A percentile compares a stretch with the other conserved stretches of the same genome.
phyloP scores from a whole-genome alignment of 2,113 vertebrate species.

The Takifugu bimaculatus region DNA sequence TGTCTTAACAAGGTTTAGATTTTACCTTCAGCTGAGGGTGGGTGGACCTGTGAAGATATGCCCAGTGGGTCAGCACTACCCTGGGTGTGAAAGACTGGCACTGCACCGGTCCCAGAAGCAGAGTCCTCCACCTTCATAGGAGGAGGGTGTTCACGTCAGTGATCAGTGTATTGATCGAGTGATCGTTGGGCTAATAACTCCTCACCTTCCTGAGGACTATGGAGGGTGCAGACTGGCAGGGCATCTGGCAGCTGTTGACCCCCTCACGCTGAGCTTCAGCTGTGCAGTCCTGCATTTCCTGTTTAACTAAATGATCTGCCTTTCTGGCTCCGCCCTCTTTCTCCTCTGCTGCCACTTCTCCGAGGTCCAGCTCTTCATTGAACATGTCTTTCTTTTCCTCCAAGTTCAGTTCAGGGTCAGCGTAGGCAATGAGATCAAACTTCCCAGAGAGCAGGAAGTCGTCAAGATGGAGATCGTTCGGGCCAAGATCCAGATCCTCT shows the following conservation, averaged over 20 bases:
- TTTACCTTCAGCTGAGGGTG: conserved; percentile 46
- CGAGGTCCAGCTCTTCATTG: conserved; percentile 90
- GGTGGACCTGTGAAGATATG: conserved; percentile 2
- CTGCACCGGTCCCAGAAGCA: conserved; percentile 5
- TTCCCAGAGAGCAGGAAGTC: conserved; percentile 91
- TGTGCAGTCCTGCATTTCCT: conserved; percentile 34
- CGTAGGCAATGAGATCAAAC: conserved; percentile 96
- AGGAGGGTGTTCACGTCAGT: neutral
- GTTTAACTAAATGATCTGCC: conserved; percentile 32
- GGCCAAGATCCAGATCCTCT: conserved; percentile 88
- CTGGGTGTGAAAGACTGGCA: conserved; percentile 14
- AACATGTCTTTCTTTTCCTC: conserved; percentile 97
- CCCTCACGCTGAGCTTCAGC: neutral
- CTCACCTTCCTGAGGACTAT: conserved; percentile 30
- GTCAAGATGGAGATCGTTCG: conserved; percentile 90
- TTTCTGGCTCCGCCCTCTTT: conserved; percentile 38
- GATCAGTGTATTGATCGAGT: neutral
- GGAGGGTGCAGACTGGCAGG: neutral
- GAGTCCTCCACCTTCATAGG: conserved; percentile 33
- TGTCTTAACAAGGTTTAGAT: no score
- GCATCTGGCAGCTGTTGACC: no score
- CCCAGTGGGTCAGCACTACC: conserved; percentile 6
- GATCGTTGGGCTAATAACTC: neutral
- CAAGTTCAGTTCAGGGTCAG: conserved; percentile 91
- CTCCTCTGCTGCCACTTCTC: conserved; percentile 83